Evolutionary conservation across 64 coral and sea anemone genomes (phyloP), one percentile per base, ranked within the genome.

Genomic region (Catalaphyllia jardinei): DNA sequence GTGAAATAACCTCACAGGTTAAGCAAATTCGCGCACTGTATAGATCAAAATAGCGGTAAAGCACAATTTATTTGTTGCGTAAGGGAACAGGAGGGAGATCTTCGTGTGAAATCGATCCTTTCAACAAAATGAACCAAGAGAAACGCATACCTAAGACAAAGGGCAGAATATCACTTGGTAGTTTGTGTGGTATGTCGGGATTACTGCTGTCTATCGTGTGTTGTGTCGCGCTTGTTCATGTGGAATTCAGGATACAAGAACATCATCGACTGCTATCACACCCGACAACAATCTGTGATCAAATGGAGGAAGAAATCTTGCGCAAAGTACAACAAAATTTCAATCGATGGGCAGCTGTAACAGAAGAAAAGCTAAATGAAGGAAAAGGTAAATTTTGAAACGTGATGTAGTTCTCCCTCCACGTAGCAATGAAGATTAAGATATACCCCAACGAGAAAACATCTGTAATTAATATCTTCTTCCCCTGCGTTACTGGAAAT

Each of bases 221-320:
- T 67, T 67, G 63, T 22, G 19, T 67, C 7, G 63, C 63, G 0
- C 63, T 67, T 67, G 63, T 67, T 67, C 63, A 67, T 67, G 63
- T 67, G 63, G 63, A 67, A 67, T 25, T 67, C 63, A 67, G 24
- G 63, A 67, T 67, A 24, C 63, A 67, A 67, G 24, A 67, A 67
- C 63, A 67, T 67, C 63, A 67, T 67, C 63, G 63, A 25, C 63
- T 67, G 63, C 63, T 67, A 67, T 67, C 63, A 67, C 15, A 67
- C 18, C 24, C 63, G 63, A 67, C 63, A 22, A 67, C 63, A 67
- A 24, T 67, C 7, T 67, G 22, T 25, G 63, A 67, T 67, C 18
- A 67, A 22, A 20, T 67, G 15, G 63, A 67, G 63, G 24, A 67
- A 67, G 16, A 67, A n/a, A 67, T 67, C 8, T 3, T 67, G 63